Evolutionary conservation across 2,113 vertebrate species (phyloP).

Genomic region (Phycodurus eques): DNA sequence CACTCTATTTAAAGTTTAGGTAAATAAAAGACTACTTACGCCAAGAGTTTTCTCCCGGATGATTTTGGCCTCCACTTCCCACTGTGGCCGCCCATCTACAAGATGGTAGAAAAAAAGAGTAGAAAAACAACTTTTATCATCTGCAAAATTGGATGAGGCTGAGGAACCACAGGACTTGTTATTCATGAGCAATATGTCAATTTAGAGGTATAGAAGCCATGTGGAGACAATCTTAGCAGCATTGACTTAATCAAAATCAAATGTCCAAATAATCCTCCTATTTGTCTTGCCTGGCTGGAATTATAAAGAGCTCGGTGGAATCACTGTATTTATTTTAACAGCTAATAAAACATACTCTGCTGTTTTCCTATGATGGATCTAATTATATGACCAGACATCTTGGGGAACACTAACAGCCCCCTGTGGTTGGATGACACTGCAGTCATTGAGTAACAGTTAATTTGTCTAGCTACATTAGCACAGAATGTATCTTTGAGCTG

Average conservation of each 20-base stretch:
- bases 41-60: conserved; percentile 91
- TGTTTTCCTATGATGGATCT: conserved; percentile 57
- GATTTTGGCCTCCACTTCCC: conserved; percentile 97
- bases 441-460: conserved; percentile 17
- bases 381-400: conserved; percentile 61
- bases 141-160: conserved; percentile 22
- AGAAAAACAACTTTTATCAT: conserved; percentile 23
- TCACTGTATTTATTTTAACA: conserved; percentile 56
- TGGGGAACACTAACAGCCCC: conserved; percentile 27
- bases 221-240: conserved; percentile 45
- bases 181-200: conserved; percentile 36
- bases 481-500: background rate
- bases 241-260: conserved; percentile 52
- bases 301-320: conserved; percentile 52
- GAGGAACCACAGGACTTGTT: conserved; percentile 35
- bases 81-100: conserved; percentile 94
- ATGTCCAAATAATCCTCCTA: conserved; percentile 51
- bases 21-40: conserved; percentile 74
- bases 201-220: conserved; percentile 37
- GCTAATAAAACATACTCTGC: conserved; percentile 55
- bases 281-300: conserved; percentile 60
- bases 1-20: background rate
- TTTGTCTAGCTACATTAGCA: conserved; percentile 11
- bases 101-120: conserved; percentile 7
- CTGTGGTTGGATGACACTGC: conserved; percentile 30